These are phyloP conservation scores for Parauchenoglanis punctatus DNA, from an alignment of 2,797 vertebrate genomes.

Conservation along the genomic window DNA sequence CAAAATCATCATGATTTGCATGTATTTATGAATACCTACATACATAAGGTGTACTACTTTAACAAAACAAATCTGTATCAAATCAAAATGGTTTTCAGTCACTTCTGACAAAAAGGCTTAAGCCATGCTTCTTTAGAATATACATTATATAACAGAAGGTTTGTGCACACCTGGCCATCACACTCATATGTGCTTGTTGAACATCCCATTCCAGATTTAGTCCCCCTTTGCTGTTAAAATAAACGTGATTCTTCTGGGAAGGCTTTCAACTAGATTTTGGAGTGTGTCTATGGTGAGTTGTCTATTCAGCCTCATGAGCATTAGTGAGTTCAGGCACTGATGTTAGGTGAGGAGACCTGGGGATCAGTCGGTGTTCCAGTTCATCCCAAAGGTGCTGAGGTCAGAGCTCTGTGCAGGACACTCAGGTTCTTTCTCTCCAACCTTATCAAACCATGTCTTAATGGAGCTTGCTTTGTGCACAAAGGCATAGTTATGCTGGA, in stretches of 20 bases:
- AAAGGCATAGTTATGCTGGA: not conserved
- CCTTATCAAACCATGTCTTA: not conserved
- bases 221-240: not conserved
- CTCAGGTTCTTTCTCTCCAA: not conserved
- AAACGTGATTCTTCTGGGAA: not conserved
- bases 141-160: not conserved
- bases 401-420: not conserved
- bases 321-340: too few species aligned
- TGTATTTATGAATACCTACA: not conserved
- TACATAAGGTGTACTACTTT: not conserved
- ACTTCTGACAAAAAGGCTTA: not conserved
- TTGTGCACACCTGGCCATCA: not conserved
- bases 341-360: too few species aligned
- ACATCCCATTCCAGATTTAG: too few species aligned
- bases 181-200: too few species aligned
- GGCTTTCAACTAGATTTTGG: not conserved
- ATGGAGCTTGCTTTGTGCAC: not conserved
- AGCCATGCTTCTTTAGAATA: not conserved
- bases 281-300: not conserved
- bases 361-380: too few species aligned
- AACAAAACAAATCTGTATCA: not conserved
- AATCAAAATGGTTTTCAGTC: not conserved
- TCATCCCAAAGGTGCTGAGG: too few species aligned
- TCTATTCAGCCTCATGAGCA: not conserved
- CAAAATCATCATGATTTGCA: too few species aligned